Base-by-base conservation (phyloP, 2,113 vertebrate species). In the Dipodomys ordii region DNA sequence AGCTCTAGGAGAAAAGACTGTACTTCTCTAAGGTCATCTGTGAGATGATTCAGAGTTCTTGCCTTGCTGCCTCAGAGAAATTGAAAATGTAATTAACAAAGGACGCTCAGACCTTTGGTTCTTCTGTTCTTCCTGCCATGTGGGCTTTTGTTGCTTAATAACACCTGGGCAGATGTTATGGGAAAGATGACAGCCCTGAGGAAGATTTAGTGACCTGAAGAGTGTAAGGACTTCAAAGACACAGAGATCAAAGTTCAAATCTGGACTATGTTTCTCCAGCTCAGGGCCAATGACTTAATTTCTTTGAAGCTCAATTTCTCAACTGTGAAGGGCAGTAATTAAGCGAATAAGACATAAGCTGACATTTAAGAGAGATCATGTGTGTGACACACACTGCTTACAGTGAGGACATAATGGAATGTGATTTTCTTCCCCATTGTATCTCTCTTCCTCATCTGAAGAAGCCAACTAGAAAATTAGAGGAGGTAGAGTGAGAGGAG, bases 171-270 rank as follows among this genome's bases (percentile, higher is more conserved):
- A 95, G 83, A 83, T 90, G 79, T 49, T 76, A 76, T 7, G 35
- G 46, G 60, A 83, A 49, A 85, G 71, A 79, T 32, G 53, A n/a
- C 49, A 91, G 39, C 80, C 53, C 53, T 25, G 16, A 11, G 44
- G n/a, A 39, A 80, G 53, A 27, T 7, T 4, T 18, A 10, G 2
- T 49, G 22, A 74, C 22, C 15, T 44, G 11, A 13, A 78, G 6
- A 67, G 53, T 90, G 8, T 22, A 86, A 94, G n/a, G 22, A 77
- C 53, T 88, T 91, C 71, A 67, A 89, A 89, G 65, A 68, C 23
- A 83, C 25, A 73, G 30, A 83, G 79, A 78, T 23, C 7, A 44
- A 57, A 12, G 44, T 95, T 92, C 32, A 69, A 19, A 67, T 77
- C 62, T 57, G 72, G 72, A 81, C 19, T 76, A 22, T 32, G 2